These are phyloP conservation scores for Albula goreensis DNA, from an alignment of 2,113 vertebrate species.

Conservation along the genomic window DNA sequence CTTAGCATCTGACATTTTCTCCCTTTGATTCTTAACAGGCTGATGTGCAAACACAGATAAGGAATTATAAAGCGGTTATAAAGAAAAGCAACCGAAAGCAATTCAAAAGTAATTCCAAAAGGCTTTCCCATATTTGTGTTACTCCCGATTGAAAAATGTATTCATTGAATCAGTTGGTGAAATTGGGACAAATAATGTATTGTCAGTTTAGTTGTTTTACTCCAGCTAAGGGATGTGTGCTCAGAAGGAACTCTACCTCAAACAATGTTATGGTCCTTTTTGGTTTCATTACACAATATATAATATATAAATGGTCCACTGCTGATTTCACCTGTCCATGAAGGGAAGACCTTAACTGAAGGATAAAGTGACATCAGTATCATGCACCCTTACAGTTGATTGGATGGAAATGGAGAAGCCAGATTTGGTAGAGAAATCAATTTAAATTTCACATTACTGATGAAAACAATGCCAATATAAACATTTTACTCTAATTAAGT, in stretches of 20 bases:
- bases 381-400: conserved; percentile 19
- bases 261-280: conserved; percentile 13
- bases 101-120: neutral
- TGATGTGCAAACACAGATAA: neutral
- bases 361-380: conserved; percentile 19
- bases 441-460: too few relatives aligned
- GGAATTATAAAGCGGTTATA: neutral
- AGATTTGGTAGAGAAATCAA: too few relatives aligned
- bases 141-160: conserved; percentile 36
- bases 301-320: conserved; percentile 40
- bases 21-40: neutral
- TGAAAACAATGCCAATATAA: too few relatives aligned
- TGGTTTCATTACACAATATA: conserved; percentile 18
- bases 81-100: neutral
- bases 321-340: conserved; percentile 32
- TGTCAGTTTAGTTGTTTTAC: conserved; percentile 22
- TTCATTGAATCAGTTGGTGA: conserved; percentile 43
- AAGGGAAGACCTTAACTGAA: conserved; percentile 29
- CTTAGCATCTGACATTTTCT: neutral
- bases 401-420: too few relatives aligned
- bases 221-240: conserved; percentile 34
- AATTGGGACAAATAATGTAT: conserved; percentile 40
- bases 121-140: neutral
- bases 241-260: conserved; percentile 30
- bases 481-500: too few relatives aligned